Percentiles rank a stretch among this genome's conserved stretches.
Evolutionary conservation across 2,113 vertebrate genomes (phyloP).

Genomic region (Crotalus viridis): DNA sequence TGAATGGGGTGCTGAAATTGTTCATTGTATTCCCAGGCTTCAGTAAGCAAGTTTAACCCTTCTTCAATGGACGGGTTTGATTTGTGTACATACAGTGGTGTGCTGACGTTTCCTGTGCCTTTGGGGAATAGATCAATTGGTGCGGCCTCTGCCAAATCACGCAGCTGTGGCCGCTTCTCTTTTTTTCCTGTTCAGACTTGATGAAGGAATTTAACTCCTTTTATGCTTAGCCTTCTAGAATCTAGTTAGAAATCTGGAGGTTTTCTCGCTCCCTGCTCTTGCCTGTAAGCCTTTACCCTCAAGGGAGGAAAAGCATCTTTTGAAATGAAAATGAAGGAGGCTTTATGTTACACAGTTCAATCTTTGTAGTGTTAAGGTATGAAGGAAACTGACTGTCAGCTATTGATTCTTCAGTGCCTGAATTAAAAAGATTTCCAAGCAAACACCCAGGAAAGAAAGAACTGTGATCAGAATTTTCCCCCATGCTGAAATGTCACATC

Average conservation of each 20-base stretch:
- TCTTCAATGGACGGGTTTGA: constrained; percentile 21
- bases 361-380: background rate
- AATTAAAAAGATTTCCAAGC: background rate
- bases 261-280: constrained; percentile 19
- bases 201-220: constrained; percentile 35
- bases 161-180: constrained; percentile 26
- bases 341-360: background rate
- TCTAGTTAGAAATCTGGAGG: background rate
- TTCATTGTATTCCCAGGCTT: background rate
- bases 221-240: background rate
- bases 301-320: background rate
- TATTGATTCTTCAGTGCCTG: background rate
- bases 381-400: background rate
- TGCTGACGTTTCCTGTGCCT: background rate
- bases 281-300: constrained; percentile 23
- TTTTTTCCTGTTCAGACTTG: background rate
- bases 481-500: background rate
- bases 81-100: constrained; percentile 18
- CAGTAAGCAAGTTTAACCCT: constrained; percentile 15
- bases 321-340: constrained; percentile 36
- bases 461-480: background rate
- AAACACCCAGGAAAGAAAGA: background rate
- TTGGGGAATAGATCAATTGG: constrained; percentile 10
- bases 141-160: background rate
- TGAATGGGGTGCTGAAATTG: background rate